Conservation (phyloP, 2,797 vertebrate genomes). For the Nannoperca australis region DNA sequence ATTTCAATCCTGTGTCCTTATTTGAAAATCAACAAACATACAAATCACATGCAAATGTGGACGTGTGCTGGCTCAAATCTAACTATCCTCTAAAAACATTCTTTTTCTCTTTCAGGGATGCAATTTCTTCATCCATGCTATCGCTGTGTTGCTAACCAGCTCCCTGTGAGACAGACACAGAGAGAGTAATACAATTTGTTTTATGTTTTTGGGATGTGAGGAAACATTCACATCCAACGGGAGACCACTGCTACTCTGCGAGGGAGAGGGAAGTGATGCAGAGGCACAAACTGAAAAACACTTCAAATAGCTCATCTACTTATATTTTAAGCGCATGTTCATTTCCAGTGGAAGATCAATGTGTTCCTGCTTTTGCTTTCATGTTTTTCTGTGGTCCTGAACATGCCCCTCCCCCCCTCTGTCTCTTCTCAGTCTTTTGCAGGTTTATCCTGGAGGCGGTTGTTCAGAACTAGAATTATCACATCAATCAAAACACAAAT, state of each 20-base stretch:
- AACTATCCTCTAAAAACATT: neutral
- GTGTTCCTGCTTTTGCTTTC: slow-evolving; percentile 49
- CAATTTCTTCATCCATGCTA: neutral
- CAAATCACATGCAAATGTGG: slow-evolving; percentile 74
- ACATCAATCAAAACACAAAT: slow-evolving; percentile 77
- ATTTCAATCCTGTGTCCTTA: slow-evolving; percentile 18
- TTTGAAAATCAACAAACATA: slow-evolving; percentile 39
- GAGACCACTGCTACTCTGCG: neutral
- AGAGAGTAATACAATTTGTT: neutral
- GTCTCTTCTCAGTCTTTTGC: slow-evolving; percentile 6
- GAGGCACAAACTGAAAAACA: neutral
- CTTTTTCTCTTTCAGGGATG: neutral
- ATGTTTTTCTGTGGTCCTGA: slow-evolving; percentile 38
- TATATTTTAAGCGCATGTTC: slow-evolving; percentile 15
- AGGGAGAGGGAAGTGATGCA: neutral
- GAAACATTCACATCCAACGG: slow-evolving; percentile 2
- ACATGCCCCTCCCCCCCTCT: neutral
- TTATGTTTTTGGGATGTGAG: neutral
- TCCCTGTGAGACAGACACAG: slow-evolving; percentile 37
- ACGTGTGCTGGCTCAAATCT: neutral
- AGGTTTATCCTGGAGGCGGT: slow-evolving; percentile 57
- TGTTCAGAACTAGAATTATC: slow-evolving; percentile 78
- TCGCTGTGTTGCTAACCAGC: slow-evolving; percentile 6
- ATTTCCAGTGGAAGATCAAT: slow-evolving; percentile 31
- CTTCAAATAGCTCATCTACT: slow-evolving; percentile 28